phyloP scores from a whole-genome alignment of 2,113 vertebrate species.

The Lophius piscatorius region DNA sequence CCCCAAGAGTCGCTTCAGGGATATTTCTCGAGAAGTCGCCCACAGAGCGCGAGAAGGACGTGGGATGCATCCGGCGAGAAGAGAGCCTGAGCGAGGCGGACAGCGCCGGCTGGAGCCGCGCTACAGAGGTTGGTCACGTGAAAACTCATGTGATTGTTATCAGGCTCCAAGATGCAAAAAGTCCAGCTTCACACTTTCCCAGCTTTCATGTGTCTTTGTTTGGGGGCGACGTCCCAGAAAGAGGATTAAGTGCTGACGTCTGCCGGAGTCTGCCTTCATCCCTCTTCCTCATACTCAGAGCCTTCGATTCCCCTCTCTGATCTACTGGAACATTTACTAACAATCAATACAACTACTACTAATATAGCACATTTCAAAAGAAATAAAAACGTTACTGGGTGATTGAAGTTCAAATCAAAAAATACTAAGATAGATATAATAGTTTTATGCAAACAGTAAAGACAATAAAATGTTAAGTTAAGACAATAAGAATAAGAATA shows the following conservation, averaged over 20 bases:
- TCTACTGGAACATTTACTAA: too few relatives aligned
- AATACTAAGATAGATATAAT: too few relatives aligned
- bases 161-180: constrained; percentile 40
- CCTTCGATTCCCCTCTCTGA: too few relatives aligned
- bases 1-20: constrained; percentile 83
- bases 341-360: too few relatives aligned
- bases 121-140: constrained; percentile 81
- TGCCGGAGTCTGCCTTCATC: constrained; percentile 58
- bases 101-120: constrained; percentile 79
- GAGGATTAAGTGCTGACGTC: constrained; percentile 75
- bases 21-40: constrained; percentile 89
- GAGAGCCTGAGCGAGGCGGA: constrained; percentile 80
- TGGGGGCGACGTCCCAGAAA: constrained; percentile 74
- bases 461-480: too few relatives aligned
- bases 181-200: constrained; percentile 30
- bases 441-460: too few relatives aligned
- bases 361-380: too few relatives aligned
- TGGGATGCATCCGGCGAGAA: constrained; percentile 80
- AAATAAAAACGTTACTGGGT: too few relatives aligned
- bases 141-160: constrained; percentile 8
- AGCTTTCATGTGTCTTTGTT: constrained; percentile 66
- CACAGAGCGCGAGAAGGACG: constrained; percentile 84
- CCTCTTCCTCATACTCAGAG: constrained; percentile 36
- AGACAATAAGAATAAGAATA: too few relatives aligned
- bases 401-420: too few relatives aligned